phyloP scores from a whole-genome alignment of 2,113 vertebrate genomes.

The Turnix velox region DNA sequence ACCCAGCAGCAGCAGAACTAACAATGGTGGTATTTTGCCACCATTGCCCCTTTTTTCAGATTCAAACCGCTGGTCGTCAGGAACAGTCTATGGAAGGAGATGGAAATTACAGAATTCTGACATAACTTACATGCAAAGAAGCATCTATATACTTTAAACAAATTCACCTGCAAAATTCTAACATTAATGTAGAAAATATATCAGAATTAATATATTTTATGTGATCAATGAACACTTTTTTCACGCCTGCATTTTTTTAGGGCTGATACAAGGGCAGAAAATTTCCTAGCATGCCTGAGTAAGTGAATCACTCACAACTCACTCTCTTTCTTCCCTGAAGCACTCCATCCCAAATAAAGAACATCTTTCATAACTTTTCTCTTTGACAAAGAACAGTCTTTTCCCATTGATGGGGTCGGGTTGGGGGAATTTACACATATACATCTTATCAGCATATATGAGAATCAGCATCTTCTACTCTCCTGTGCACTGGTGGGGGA shows the following conservation, averaged over 20 bases:
- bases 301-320: constrained; percentile 31
- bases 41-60: neutral
- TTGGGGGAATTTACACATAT: neutral
- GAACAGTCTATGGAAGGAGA: neutral
- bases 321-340: constrained; percentile 38
- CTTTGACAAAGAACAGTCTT: constrained; percentile 38
- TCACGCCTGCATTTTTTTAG: neutral
- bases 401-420: neutral
- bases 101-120: neutral
- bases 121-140: neutral
- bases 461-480: neutral
- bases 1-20: neutral
- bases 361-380: constrained; percentile 54
- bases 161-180: neutral
- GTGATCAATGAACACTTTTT: constrained; percentile 1
- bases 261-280: constrained; percentile 25
- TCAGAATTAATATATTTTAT: neutral
- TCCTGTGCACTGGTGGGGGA: neutral
- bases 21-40: constrained; percentile 52
- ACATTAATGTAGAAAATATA: neutral
- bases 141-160: neutral
- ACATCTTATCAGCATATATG: neutral
- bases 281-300: constrained; percentile 26
- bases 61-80: neutral
- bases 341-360: constrained; percentile 40